phyloP scores from a whole-genome alignment of 2,888 invertebrate species.

The Brassicogethes aeneus region DNA sequence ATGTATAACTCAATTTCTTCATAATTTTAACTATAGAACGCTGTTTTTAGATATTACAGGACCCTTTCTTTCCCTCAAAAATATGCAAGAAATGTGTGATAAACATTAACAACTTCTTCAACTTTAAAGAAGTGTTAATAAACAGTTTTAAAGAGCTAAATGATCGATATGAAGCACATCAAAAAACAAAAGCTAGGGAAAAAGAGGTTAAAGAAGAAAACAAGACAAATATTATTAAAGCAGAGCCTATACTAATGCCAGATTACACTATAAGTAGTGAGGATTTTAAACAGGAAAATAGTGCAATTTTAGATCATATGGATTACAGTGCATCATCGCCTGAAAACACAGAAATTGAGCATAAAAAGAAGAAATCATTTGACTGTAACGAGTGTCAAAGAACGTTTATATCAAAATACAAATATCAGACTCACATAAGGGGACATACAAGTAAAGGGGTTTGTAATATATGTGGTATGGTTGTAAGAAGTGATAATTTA shows the following conservation, averaged over 20 bases:
- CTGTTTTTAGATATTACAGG: neutral
- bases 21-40: neutral
- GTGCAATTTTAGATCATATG: no score
- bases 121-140: slow-evolving; percentile 28
- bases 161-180: slow-evolving; percentile 15
- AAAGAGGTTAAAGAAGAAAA: slow-evolving; percentile 8
- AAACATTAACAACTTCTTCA: slow-evolving; percentile 26
- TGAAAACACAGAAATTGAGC: no score
- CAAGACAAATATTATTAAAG: slow-evolving; percentile 1
- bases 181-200: no score
- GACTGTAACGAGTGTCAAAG: slow-evolving; percentile 24
- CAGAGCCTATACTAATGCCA: neutral
- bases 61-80: slow-evolving; percentile 19
- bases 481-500: slow-evolving; percentile 27
- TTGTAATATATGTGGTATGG: slow-evolving; percentile 31
- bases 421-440: slow-evolving; percentile 23
- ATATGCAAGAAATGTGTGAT: slow-evolving; percentile 28
- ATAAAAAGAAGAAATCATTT: slow-evolving; percentile 10
- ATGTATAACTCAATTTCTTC: no score
- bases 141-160: slow-evolving; percentile 23
- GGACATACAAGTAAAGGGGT: slow-evolving; percentile 25
- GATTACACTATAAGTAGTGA: no score
- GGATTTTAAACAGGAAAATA: slow-evolving; percentile 1
- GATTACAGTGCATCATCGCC: no score
- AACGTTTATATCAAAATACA: slow-evolving; percentile 21